Base-by-base conservation (phyloP, 2,797 vertebrate genomes). In the Zalophus californianus region DNA sequence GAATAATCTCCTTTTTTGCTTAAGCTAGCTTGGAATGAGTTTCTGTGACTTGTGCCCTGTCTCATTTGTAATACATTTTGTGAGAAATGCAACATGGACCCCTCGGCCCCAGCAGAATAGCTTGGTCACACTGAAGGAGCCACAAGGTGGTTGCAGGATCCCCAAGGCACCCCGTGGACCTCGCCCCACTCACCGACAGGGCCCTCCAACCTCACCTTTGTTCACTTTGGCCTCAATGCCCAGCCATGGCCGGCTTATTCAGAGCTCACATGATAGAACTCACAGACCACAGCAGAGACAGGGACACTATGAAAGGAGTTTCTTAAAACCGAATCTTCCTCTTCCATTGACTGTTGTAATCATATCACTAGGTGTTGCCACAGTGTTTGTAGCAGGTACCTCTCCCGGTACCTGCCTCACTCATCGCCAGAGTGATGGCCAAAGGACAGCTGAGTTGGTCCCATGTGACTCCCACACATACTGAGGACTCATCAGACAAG, bases 121-220 rank as follows among this genome's bases (percentile, higher is more conserved):
- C 35, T n/a, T n/a, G 41, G 41, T 87, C 64, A 86, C 21, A 25
- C 87, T 62, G 38, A 48, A 56, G 60, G 50, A 77, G 72, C 13
- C 75, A 14, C 52, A 25, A 14, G 58, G 16, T 38, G 25, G 60
- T n/a, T 60, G 35, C 56, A 29, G 48, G 91, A 18, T 1, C n/a
- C 83, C n/a, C 0, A 1, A 29, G 9, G 4, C 14, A 23, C 25
- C 73, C 35, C 35, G 5, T 18, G 1, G 3, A 48, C n/a, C 88
- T 35, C 73, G 38, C 41, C 6, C 16, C 20, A 14, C n/a, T 78
- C n/a, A 18, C 52, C 2, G 29, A 29, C 0, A 0, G 58, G 5
- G 25, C 11, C 64, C 32, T 54, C 62, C 20, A 54, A 62, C 25
- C 44, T 58, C n/a, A 10, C 38, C n/a, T 66, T 38, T 44, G 66